Conservation (phyloP, 2,797 vertebrate species). For the Neopelma chrysocephalum region DNA sequence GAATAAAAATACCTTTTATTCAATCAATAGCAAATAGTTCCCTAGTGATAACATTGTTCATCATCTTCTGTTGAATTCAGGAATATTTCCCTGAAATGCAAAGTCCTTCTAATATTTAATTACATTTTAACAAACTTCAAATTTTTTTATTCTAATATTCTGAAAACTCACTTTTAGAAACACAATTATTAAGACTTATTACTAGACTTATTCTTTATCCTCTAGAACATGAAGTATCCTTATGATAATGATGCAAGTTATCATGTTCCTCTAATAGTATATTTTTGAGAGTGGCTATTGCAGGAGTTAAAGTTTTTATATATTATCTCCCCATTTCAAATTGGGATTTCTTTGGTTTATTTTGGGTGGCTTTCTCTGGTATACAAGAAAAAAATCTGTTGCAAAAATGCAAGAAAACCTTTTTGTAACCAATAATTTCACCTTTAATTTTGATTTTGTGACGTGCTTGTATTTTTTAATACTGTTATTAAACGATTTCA, state of each 20-base stretch:
- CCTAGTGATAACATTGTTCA: not conserved
- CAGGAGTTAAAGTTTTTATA: not conserved
- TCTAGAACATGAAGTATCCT: not conserved
- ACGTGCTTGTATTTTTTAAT: not conserved
- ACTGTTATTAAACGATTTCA: not conserved
- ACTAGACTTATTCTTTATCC: not conserved
- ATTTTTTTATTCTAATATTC: not conserved
- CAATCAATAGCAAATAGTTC: not conserved
- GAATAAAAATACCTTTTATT: not conserved
- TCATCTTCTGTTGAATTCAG: not conserved
- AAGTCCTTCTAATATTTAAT: not conserved
- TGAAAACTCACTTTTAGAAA: not conserved
- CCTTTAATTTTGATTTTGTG: not conserved
- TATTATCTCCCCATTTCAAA: not conserved
- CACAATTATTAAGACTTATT: not conserved
- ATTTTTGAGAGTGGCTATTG: not conserved
- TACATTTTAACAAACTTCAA: not conserved
- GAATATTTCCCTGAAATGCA: not conserved
- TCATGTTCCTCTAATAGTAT: not conserved
- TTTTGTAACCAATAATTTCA: fast-evolving
- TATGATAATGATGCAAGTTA: not conserved
- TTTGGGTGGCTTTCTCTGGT: not conserved
- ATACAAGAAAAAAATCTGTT: fast-evolving
- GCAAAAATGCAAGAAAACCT: not conserved
- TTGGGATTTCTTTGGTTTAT: not conserved